Conservation (phyloP, 1,140 invertebrate genomes). For the Vanessa atalanta region DNA sequence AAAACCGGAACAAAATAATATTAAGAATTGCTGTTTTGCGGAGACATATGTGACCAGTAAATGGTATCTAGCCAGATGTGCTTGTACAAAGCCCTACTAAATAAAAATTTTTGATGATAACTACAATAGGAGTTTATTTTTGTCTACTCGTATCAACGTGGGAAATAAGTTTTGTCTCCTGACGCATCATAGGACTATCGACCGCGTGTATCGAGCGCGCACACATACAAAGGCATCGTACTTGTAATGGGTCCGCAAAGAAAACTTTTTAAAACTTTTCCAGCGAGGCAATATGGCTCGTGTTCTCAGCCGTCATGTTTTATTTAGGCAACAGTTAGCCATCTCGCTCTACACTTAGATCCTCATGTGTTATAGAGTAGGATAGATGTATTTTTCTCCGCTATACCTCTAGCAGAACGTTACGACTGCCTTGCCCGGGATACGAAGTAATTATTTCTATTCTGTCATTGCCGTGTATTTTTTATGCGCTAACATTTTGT, state of each 20-base stretch:
- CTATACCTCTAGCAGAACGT: constrained; percentile 47
- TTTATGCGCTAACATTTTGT: constrained; percentile 69
- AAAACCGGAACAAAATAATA: too few relatives aligned
- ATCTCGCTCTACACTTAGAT: constrained; percentile 55
- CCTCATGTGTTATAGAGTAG: constrained; percentile 41
- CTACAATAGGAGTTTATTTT: not conserved
- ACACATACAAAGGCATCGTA: constrained; percentile 66
- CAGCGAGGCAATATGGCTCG: constrained; percentile 81
- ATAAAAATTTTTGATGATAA: not conserved
- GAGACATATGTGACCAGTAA: too few relatives aligned
- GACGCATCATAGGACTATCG: constrained; percentile 62
- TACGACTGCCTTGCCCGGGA: constrained; percentile 75
- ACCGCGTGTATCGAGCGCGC: constrained; percentile 70
- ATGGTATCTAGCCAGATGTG: too few relatives aligned
- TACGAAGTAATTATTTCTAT: constrained; percentile 80
- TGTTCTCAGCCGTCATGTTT: constrained; percentile 80
- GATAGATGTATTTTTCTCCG: constrained; percentile 57
- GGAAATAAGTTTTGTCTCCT: constrained; percentile 40
- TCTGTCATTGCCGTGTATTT: constrained; percentile 79
- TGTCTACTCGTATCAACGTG: constrained; percentile 28
- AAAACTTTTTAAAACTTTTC: constrained; percentile 82
- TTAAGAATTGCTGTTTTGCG: too few relatives aligned
- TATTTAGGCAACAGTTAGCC: constrained; percentile 76
- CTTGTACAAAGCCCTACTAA: too few relatives aligned
- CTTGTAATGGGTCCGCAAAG: constrained; percentile 81